Evolutionary conservation across 2,888 invertebrate species (phyloP).

Genomic region (Folsomia manolachei): DNA sequence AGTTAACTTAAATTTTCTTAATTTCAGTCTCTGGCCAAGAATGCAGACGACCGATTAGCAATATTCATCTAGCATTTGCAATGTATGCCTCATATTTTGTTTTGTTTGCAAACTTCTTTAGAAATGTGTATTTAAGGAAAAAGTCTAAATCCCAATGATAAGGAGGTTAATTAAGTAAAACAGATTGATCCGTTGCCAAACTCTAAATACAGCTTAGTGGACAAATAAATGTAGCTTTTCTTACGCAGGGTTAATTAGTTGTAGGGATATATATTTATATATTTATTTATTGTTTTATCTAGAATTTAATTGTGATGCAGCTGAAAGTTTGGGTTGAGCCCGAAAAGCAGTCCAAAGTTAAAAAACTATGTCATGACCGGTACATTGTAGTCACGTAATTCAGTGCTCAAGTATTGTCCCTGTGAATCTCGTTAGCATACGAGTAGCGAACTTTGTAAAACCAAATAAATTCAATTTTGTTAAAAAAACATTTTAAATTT

Average conservation of each 20-base stretch:
- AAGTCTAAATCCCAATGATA: background rate
- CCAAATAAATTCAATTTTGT: too few relatives aligned
- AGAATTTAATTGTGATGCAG: too few relatives aligned
- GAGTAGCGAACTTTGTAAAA: too few relatives aligned
- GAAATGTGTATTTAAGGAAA: constrained; percentile 68
- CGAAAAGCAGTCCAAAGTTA: too few relatives aligned
- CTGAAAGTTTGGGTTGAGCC: too few relatives aligned
- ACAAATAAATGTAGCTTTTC: background rate
- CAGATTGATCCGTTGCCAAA: background rate
- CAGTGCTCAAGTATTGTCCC: too few relatives aligned
- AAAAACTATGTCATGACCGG: too few relatives aligned
- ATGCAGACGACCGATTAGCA: constrained; percentile 75
- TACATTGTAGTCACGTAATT: too few relatives aligned
- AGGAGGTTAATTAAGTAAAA: too few relatives aligned
- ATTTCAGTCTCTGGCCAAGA: constrained; percentile 58
- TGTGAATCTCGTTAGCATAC: too few relatives aligned
- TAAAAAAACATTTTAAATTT: too few relatives aligned
- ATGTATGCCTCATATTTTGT: constrained; percentile 36
- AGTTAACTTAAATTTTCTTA: background rate
- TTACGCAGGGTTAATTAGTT: background rate
- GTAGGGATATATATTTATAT: background rate
- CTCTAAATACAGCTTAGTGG: background rate
- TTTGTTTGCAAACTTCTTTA: constrained; percentile 58
- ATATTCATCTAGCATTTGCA: constrained; percentile 39
- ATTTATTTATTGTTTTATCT: background rate